Evolutionary conservation across 2,888 invertebrate genomes (phyloP), one percentile per base, ranked within the genome.

Genomic region (Mythimna impura): DNA sequence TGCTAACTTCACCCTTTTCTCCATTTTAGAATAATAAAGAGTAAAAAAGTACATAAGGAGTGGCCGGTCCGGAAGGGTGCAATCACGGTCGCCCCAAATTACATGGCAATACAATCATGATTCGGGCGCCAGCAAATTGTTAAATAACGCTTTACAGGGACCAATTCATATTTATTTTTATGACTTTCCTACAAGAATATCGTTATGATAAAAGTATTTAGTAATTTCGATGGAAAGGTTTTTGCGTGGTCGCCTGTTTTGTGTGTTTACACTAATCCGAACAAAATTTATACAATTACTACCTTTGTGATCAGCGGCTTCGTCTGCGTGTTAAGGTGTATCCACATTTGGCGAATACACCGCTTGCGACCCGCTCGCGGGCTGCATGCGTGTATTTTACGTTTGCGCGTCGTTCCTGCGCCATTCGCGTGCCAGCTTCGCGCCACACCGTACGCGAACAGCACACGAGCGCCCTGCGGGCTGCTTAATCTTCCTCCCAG

Each of bases 81-180:
- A 78, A 88, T 87, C 82, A 81, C 36, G 60, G 65, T 62, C 64
- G 71, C 54, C 70, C 78, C 74, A 84, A 86, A 87, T 87, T 82
- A 83, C 80, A 76, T 58, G 69, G 79, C 78, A 78, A 82, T 83
- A 86, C 77, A 83, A 83, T 85, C 77, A 81, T 78, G 73, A 78
- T 82, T 78, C 71, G 63, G 76, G 73, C 76, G 71, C 76, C 69
- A 61, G 72, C 70, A 79, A 81, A 85, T 81, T 81, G 78, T 80
- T 76, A 78, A 82, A 81, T 78, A 86, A 83, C 80, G 73, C 61
- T 80, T 64, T 71, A 73, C 67, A 61, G 66, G 73, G 62, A 73
- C 75, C 80, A 74, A 83, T 83, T 86, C 80, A 83, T 78, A 73
- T 84, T 83, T 82, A 82, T 87, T 82, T 65, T 81, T 76, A 81